Conservation (phyloP, 2,888 invertebrate species). For the Candidula unifasciata region DNA sequence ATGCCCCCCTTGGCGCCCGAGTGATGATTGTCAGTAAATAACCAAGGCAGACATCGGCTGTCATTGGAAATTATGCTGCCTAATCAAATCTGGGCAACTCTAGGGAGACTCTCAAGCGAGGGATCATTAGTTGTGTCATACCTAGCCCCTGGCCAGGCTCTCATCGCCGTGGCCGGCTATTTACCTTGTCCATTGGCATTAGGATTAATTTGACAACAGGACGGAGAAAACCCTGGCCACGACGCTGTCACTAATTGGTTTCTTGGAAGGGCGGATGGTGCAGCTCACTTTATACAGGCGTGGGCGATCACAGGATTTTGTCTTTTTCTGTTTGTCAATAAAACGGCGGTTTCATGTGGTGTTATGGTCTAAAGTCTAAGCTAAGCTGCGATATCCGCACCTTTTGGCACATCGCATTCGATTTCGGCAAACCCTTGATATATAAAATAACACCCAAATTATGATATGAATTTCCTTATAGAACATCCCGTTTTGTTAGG, state of each 20-base stretch:
- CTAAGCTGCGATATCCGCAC: too few relatives aligned
- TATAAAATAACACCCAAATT: too few relatives aligned
- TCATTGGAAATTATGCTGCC: background rate
- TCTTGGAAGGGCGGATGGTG: background rate
- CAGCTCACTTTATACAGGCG: background rate
- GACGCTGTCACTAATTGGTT: slow-evolving; percentile 7
- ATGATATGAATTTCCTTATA: too few relatives aligned
- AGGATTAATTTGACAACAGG: slow-evolving; percentile 25
- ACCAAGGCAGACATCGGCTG: background rate
- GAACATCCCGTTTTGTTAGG: too few relatives aligned
- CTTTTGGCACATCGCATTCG: too few relatives aligned
- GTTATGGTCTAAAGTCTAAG: too few relatives aligned
- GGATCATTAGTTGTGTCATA: slow-evolving; percentile 27
- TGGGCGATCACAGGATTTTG: too few relatives aligned
- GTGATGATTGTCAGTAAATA: slow-evolving; percentile 38
- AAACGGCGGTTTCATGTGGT: too few relatives aligned
- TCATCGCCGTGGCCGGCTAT: slow-evolving; percentile 10
- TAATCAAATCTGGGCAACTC: slow-evolving; percentile 37
- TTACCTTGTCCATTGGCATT: slow-evolving; percentile 35
- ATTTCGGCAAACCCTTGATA: too few relatives aligned
- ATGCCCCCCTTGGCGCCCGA: too few relatives aligned
- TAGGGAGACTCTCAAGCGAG: slow-evolving; percentile 1
- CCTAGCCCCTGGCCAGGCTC: background rate
- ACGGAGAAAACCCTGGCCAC: background rate
- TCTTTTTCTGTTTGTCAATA: too few relatives aligned